Percentiles rank a stretch among this genome's conserved stretches.
phyloP scores from a whole-genome alignment of 1,140 invertebrate species.

The Cecropterus lyciades region DNA sequence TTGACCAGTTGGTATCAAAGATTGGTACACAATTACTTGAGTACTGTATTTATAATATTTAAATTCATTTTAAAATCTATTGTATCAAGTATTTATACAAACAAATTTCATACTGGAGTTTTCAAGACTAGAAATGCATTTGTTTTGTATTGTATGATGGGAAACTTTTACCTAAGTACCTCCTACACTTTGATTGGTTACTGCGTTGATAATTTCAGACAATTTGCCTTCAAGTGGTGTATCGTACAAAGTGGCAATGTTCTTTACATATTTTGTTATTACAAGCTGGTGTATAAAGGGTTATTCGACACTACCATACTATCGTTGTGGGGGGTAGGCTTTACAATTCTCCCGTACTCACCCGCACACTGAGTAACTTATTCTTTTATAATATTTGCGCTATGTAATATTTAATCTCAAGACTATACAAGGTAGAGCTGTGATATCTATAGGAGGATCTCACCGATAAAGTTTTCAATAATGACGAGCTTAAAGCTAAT shows the following conservation, averaged over 20 bases:
- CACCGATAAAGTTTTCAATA: background rate
- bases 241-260: conserved; percentile 34
- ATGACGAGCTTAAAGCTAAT: too few species aligned
- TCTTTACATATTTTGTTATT: conserved; percentile 32
- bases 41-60: too few species aligned
- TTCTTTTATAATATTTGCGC: conserved; percentile 27
- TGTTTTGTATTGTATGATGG: too few species aligned
- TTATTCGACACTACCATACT: conserved; percentile 17
- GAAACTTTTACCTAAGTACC: background rate
- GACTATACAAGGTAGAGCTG: background rate
- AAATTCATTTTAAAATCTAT: too few species aligned
- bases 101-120: too few species aligned
- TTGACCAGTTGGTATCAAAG: too few species aligned
- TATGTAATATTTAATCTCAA: conserved; percentile 4
- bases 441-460: background rate
- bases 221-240: background rate
- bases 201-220: background rate
- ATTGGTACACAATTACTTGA: too few species aligned
- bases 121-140: too few species aligned
- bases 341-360: conserved; percentile 29
- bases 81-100: too few species aligned
- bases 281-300: conserved; percentile 17
- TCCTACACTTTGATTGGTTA: background rate
- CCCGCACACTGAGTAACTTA: conserved; percentile 18
- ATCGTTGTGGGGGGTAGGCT: conserved; percentile 19